phyloP scores from a whole-genome alignment of 92 coral and sea anemone genomes.

The Palythoa grandis region DNA sequence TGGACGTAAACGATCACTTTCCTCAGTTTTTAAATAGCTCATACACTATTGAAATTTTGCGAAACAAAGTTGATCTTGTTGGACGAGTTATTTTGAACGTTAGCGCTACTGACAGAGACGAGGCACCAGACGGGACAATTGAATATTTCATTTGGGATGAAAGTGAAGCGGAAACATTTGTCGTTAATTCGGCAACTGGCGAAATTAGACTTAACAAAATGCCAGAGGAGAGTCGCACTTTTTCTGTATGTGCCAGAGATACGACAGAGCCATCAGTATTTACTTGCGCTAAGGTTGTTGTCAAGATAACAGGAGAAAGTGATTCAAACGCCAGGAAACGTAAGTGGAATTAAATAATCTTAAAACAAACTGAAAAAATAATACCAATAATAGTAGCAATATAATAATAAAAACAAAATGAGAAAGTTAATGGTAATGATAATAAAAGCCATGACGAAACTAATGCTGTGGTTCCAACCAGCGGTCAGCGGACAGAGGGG shows the following conservation, averaged over 20 bases:
- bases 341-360: neutral
- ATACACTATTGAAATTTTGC: neutral
- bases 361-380: no score
- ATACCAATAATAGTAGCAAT: no score
- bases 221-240: neutral
- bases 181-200: constrained; percentile 37
- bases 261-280: neutral
- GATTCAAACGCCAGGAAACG: neutral
- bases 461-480: no score
- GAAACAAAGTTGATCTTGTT: neutral
- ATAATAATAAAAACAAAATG: no score
- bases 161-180: constrained; percentile 27
- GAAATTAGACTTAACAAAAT: constrained; percentile 16
- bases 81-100: constrained; percentile 6
- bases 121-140: constrained; percentile 25
- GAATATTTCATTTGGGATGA: constrained; percentile 45
- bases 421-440: no score
- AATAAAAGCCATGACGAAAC: no score
- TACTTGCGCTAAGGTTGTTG: neutral
- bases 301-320: neutral
- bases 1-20: neutral
- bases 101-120: constrained; percentile 47
- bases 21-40: constrained; percentile 6
- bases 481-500: no score
- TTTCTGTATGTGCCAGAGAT: constrained; percentile 14